Evolutionary conservation across 2,888 invertebrate species (phyloP).

Genomic region (Pseudococcus viburni): DNA sequence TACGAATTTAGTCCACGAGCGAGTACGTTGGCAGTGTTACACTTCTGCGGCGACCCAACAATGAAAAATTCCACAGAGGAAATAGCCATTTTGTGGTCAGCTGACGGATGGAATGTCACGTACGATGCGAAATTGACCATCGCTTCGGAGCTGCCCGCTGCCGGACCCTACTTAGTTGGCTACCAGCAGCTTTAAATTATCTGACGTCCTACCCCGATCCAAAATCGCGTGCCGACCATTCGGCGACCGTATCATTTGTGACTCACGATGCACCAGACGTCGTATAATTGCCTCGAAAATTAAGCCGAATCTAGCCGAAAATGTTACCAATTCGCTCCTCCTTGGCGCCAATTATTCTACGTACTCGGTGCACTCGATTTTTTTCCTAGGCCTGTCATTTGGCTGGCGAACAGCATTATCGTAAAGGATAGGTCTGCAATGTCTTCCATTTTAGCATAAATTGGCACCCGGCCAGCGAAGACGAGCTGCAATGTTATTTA

Average conservation of each 20-base stretch:
- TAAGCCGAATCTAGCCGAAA: constrained; percentile 19
- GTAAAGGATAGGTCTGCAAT: constrained; percentile 50
- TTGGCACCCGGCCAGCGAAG: constrained; percentile 13
- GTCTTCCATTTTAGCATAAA: constrained; percentile 50
- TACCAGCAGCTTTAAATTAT: neutral
- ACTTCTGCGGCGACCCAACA: neutral
- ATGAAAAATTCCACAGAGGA: neutral
- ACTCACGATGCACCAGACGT: neutral
- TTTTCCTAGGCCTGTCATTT: neutral
- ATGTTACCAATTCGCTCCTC: neutral
- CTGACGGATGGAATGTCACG: constrained; percentile 47
- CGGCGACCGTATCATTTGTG: constrained; percentile 49
- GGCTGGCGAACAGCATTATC: constrained; percentile 29
- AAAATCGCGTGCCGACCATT: constrained; percentile 44
- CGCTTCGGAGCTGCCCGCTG: neutral
- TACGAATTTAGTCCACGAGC: too few relatives aligned
- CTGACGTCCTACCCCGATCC: neutral
- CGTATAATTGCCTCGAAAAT: constrained; percentile 29
- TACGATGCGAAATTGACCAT: constrained; percentile 18
- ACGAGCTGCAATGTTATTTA: constrained; percentile 49
- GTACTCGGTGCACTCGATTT: neutral
- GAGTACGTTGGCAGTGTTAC: too few relatives aligned
- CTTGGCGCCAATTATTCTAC: constrained; percentile 43
- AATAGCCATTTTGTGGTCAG: neutral
- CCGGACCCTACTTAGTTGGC: neutral